These are phyloP conservation scores for Lissonota sp. DNA, from an alignment of 2,888 invertebrate species.

Conservation along the genomic window DNA sequence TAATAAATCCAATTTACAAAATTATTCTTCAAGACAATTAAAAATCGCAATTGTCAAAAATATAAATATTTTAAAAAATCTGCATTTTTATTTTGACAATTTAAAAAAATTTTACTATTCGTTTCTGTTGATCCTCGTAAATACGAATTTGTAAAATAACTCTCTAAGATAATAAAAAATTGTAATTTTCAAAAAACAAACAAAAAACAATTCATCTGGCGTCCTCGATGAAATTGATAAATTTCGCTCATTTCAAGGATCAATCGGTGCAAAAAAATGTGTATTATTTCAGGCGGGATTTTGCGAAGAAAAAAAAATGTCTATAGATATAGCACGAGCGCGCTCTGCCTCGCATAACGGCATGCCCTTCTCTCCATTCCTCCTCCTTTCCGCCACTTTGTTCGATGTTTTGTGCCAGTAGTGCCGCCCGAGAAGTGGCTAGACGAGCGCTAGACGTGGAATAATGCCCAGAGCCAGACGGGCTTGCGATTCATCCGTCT, in stretches of 20 bases:
- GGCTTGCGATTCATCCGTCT: slow-evolving; percentile 40
- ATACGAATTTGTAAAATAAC: too few species aligned
- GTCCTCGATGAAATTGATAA: too few species aligned
- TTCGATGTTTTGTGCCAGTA: slow-evolving; percentile 51
- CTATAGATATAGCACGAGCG: neutral
- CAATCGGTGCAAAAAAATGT: neutral
- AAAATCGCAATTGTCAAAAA: too few species aligned
- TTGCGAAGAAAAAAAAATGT: neutral
- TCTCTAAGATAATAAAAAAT: neutral
- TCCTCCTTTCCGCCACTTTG: neutral
- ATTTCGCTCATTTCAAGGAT: too few species aligned
- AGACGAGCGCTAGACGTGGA: slow-evolving; percentile 82
- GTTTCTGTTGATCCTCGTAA: too few species aligned
- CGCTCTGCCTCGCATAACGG: too few species aligned
- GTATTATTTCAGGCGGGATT: neutral
- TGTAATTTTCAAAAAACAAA: neutral
- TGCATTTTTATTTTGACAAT: too few species aligned
- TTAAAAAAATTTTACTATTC: too few species aligned
- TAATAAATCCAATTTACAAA: too few species aligned
- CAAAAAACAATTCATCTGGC: too few species aligned
- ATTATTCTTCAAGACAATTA: too few species aligned
- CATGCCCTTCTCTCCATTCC: neutral
- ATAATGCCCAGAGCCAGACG: slow-evolving; percentile 60
- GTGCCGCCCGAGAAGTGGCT: slow-evolving; percentile 72
- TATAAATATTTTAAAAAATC: too few species aligned